Conservation (phyloP, 2,888 invertebrate species). For the Bellardia pandia region DNA sequence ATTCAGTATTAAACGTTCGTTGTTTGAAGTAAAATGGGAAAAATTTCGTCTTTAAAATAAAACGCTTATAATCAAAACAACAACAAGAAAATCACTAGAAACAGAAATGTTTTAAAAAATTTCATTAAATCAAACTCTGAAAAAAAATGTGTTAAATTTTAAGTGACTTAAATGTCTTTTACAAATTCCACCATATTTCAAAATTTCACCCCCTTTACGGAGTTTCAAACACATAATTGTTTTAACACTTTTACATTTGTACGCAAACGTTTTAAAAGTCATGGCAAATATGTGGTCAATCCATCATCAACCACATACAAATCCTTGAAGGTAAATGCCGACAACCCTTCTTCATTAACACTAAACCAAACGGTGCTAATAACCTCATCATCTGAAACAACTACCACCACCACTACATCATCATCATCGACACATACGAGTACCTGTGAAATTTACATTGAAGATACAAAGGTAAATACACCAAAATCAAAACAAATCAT, state of each 20-base stretch:
- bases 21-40: constrained; percentile 61
- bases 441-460: constrained; percentile 49
- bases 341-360: not conserved
- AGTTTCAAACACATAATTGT: constrained; percentile 50
- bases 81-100: not conserved
- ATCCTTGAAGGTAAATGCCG: not conserved
- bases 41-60: constrained; percentile 1
- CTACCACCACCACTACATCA: constrained; percentile 12
- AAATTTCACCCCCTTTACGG: constrained; percentile 46
- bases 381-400: constrained; percentile 48
- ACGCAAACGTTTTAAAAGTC: constrained; percentile 68
- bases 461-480: constrained; percentile 63
- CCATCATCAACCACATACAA: constrained; percentile 23
- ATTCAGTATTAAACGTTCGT: constrained; percentile 63
- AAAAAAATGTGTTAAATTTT: not conserved
- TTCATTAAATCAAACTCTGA: not conserved
- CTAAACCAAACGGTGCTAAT: constrained; percentile 55
- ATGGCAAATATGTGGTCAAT: constrained; percentile 71
- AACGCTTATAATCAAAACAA: constrained; percentile 13
- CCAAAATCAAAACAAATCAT: constrained; percentile 21
- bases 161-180: constrained; percentile 57
- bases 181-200: constrained; percentile 39
- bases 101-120: constrained; percentile 1
- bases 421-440: constrained; percentile 35
- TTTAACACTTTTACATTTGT: constrained; percentile 68